phyloP scores from a whole-genome alignment of 2,888 invertebrate species.

The Mesochorus sp. region DNA sequence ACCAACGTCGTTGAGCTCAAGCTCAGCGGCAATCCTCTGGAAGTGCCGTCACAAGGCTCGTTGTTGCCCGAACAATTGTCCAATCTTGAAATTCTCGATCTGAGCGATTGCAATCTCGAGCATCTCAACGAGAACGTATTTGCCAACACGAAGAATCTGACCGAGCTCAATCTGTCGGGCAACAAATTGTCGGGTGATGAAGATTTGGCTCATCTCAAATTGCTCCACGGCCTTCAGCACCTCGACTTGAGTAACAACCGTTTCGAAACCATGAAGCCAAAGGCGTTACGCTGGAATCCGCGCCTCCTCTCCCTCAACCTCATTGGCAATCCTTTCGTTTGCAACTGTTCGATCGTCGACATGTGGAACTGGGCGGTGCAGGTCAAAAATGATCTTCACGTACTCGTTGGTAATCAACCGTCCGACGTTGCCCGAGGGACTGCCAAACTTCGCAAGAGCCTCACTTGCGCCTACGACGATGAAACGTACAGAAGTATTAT shows the following conservation, averaged over 20 bases:
- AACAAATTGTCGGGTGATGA: slow-evolving; percentile 84
- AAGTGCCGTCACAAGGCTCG: slow-evolving; percentile 84
- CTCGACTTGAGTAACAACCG: slow-evolving; percentile 87
- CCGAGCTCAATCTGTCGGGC: slow-evolving; percentile 85
- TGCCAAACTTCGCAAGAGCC: slow-evolving; percentile 86
- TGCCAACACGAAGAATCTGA: slow-evolving; percentile 85
- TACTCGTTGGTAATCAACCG: slow-evolving; percentile 87
- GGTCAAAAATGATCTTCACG: slow-evolving; percentile 86
- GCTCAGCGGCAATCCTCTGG: slow-evolving; percentile 87
- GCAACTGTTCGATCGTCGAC: slow-evolving; percentile 87
- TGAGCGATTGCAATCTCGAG: slow-evolving; percentile 87
- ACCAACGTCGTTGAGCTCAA: slow-evolving; percentile 87
- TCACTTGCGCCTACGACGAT: slow-evolving; percentile 86
- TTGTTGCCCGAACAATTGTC: slow-evolving; percentile 87
- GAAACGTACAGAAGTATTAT: slow-evolving; percentile 79
- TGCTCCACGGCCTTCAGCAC: slow-evolving; percentile 84
- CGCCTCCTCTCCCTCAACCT: slow-evolving; percentile 85
- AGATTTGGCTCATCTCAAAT: slow-evolving; percentile 84
- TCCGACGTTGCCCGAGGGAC: slow-evolving; percentile 86
- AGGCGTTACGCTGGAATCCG: slow-evolving; percentile 84
- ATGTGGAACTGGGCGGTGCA: slow-evolving; percentile 89
- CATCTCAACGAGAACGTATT: slow-evolving; percentile 85
- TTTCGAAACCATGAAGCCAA: slow-evolving; percentile 84
- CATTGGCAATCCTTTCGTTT: slow-evolving; percentile 87
- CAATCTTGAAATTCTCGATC: slow-evolving; percentile 85